These are phyloP conservation scores for Erpornis zantholeuca DNA, from an alignment of 2,113 vertebrate genomes.

Conservation along the genomic window DNA sequence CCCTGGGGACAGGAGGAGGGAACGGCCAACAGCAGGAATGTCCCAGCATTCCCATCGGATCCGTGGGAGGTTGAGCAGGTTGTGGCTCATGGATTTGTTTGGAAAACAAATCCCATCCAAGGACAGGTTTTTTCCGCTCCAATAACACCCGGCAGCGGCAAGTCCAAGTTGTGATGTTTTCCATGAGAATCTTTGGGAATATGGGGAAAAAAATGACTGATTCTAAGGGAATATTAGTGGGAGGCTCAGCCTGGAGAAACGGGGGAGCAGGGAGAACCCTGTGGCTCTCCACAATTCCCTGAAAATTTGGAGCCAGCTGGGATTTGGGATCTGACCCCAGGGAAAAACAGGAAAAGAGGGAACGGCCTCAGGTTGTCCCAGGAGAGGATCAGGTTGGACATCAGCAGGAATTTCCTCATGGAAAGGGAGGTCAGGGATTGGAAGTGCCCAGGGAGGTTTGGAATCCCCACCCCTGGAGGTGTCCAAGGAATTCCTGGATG, in stretches of 20 bases:
- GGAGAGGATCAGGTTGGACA: not conserved
- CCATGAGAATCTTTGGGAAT: not conserved
- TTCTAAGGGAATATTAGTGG: not conserved
- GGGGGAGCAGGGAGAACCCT: accelerated
- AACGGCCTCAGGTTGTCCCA: accelerated
- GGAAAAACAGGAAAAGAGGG: not conserved
- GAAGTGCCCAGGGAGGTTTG: not conserved
- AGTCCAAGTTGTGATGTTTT: not conserved
- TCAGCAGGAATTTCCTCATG: not conserved
- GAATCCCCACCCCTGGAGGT: not conserved
- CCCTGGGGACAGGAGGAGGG: not conserved
- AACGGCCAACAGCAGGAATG: not conserved
- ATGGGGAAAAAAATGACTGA: accelerated
- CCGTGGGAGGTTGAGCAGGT: accelerated
- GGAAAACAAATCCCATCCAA: accelerated
- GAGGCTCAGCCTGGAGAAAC: not conserved
- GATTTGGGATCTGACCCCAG: not conserved
- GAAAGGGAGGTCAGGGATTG: accelerated
- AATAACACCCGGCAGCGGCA: accelerated
- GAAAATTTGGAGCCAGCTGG: accelerated
- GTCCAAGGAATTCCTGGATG: not conserved
- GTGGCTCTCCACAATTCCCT: accelerated
- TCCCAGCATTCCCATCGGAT: not conserved
- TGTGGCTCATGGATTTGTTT: not conserved
- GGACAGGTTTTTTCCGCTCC: not conserved